Evolutionary conservation across 2,888 invertebrate species (phyloP), one percentile per base, ranked within the genome.

Genomic region (Tetrapedia diversipes): DNA sequence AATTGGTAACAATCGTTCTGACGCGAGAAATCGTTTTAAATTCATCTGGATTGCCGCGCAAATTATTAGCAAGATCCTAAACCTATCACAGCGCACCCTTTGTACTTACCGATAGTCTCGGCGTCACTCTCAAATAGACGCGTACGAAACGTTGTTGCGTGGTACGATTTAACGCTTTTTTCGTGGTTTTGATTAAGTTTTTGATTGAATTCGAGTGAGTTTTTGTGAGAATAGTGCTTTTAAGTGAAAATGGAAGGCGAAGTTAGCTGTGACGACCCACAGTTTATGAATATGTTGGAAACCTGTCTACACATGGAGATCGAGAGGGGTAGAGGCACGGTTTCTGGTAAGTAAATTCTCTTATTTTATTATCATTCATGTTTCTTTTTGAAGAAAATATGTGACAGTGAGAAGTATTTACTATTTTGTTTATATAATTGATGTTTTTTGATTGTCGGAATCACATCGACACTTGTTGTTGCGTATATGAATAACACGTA

Each of bases 251-350:
- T 60, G 61, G 59, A 68, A 16, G 47, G 4, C n/a, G 63, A 45
- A 27, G 29, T 34, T 2, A 49, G 32, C 37, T 64, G 72, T 34
- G 34, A 53, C 7, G 81, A 83, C 10, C 84, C 84, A 0, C 79
- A 84, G 19, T 84, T 79, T 27, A 43, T 65, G 39, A 65, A 63
- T 37, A 60, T 79, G 41, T 14, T 83, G 22, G 72, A 79, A 24
- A 66, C 65, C 3, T 64, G 79, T 66, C 53, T 83, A 2, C 69
- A 49, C 4, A 56, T 49, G 29, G 75, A 84, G 34, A 67, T 84
- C 11, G 43, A n/a, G 8, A 11, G 29, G 1, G 29, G 11, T 8
- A 65, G 41, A 22, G 8, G 39, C 11, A 54, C 29, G 6, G 14
- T 66, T 1, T 27, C 43, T 0, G 49, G 83, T 83, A 61, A 74